Evolutionary conservation across 2,888 invertebrate species (phyloP).

Genomic region (Drosophila sordidapex): DNA sequence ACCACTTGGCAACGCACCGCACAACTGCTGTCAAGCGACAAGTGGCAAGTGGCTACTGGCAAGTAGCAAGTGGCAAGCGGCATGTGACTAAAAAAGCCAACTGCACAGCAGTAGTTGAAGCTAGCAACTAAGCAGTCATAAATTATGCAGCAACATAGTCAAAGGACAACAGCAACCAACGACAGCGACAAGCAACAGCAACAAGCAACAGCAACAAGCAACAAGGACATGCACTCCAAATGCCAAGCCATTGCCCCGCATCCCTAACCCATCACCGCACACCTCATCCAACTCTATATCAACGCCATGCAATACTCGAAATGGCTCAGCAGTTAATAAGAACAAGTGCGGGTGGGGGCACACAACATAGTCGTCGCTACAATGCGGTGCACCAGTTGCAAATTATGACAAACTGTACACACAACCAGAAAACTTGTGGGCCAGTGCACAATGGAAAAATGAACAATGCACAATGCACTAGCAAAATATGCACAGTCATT

Average conservation of each 20-base stretch:
- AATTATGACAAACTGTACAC: slow-evolving; percentile 71
- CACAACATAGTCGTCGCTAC: slow-evolving; percentile 29
- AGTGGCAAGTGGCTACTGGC: slow-evolving; percentile 14
- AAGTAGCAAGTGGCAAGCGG: slow-evolving; percentile 24
- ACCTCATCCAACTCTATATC: slow-evolving; percentile 38
- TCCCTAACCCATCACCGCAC: neutral
- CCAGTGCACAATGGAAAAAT: slow-evolving; percentile 18
- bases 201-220: slow-evolving; percentile 40
- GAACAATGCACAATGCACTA: slow-evolving; percentile 10
- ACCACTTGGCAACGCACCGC: slow-evolving; percentile 41
- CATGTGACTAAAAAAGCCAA: slow-evolving; percentile 61
- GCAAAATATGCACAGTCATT: slow-evolving; percentile 10
- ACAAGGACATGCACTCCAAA: slow-evolving; percentile 57
- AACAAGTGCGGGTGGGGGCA: slow-evolving; percentile 48
- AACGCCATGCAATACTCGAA: slow-evolving; percentile 54
- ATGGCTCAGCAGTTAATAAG: slow-evolving; percentile 74
- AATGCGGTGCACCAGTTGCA: slow-evolving; percentile 70
- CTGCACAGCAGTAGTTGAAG: slow-evolving; percentile 18
- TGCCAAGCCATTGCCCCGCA: slow-evolving; percentile 61
- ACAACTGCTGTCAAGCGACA: slow-evolving; percentile 28
- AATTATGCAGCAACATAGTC: slow-evolving; percentile 78
- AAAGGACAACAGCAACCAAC: slow-evolving; percentile 64
- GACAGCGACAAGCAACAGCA: slow-evolving; percentile 34
- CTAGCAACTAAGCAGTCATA: slow-evolving; percentile 73
- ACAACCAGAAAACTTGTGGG: slow-evolving; percentile 30